phyloP scores from a whole-genome alignment of 2,888 invertebrate species.

The Chymomyza amoena region DNA sequence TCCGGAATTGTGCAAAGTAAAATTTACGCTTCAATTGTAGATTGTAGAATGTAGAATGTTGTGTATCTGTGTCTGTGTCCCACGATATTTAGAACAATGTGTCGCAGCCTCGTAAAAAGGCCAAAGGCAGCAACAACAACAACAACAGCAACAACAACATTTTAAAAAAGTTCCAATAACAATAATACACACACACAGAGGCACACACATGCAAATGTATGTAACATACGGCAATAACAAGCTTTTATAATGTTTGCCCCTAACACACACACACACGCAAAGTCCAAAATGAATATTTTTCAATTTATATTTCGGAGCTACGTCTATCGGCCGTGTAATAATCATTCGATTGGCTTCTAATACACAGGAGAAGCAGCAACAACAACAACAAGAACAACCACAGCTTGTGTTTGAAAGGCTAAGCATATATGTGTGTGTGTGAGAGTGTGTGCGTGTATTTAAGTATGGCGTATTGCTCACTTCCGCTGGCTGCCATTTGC shows the following conservation, averaged over 20 bases:
- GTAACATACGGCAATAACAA: slow-evolving; percentile 2
- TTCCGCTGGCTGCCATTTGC: slow-evolving; percentile 20
- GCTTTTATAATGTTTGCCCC: slow-evolving; percentile 15
- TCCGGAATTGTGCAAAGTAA: slow-evolving; percentile 56
- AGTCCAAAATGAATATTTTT: slow-evolving; percentile 19
- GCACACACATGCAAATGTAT: slow-evolving; percentile 1
- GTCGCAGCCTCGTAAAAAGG: slow-evolving; percentile 23
- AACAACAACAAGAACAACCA: neutral
- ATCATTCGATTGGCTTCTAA: slow-evolving; percentile 33
- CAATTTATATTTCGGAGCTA: slow-evolving; percentile 17
- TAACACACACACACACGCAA: neutral
- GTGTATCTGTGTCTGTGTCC: slow-evolving; percentile 40
- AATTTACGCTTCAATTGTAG: slow-evolving; percentile 72
- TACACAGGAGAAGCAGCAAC: slow-evolving; percentile 22
- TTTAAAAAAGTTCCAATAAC: neutral
- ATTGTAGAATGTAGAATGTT: slow-evolving; percentile 40
- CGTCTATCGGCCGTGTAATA: slow-evolving; percentile 8
- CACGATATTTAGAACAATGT: slow-evolving; percentile 65
- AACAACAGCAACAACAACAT: neutral
- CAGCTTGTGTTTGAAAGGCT: neutral
- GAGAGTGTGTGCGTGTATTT: slow-evolving; percentile 11
- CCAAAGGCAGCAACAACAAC: slow-evolving; percentile 37
- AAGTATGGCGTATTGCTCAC: slow-evolving; percentile 19
- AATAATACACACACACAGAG: neutral
- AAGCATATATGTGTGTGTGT: neutral